These are phyloP conservation scores for Lerema accius DNA, from an alignment of 1,140 invertebrate species.

Conservation along the genomic window DNA sequence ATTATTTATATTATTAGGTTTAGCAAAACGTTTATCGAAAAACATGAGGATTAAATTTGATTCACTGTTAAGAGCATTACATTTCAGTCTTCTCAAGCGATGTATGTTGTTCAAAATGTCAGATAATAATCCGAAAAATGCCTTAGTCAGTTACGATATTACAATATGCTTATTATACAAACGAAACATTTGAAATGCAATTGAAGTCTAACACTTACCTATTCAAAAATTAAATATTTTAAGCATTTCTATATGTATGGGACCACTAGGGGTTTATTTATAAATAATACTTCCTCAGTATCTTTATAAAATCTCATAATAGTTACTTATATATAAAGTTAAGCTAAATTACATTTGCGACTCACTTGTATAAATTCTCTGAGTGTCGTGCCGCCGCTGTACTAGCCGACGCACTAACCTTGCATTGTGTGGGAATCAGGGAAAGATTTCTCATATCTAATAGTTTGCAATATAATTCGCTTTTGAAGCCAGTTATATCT, in stretches of 20 bases:
- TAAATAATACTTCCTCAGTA: constrained; percentile 56
- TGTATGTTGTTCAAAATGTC: constrained; percentile 7
- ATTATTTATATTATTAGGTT: constrained; percentile 45
- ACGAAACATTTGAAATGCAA: background rate
- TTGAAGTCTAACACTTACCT: background rate
- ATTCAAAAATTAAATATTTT: background rate
- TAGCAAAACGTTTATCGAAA: constrained; percentile 29
- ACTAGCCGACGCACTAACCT: constrained; percentile 48
- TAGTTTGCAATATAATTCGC: constrained; percentile 48
- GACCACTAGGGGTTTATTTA: background rate
- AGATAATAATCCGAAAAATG: constrained; percentile 11
- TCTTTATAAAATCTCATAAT: constrained; percentile 46
- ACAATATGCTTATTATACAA: background rate
- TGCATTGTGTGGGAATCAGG: constrained; percentile 66
- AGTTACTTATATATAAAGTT: constrained; percentile 50
- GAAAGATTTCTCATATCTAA: constrained; percentile 67
- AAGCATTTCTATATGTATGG: background rate
- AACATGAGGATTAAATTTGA: constrained; percentile 8
- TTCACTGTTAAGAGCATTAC: constrained; percentile 19
- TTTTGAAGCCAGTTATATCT: constrained; percentile 61
- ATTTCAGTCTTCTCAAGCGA: constrained; percentile 25
- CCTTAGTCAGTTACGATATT: background rate
- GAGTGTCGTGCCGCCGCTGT: constrained; percentile 44
- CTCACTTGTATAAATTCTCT: constrained; percentile 52
- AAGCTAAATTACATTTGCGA: constrained; percentile 55